phyloP scores from a whole-genome alignment of 2,797 vertebrate species.

The Triplophysa bombifrons region DNA sequence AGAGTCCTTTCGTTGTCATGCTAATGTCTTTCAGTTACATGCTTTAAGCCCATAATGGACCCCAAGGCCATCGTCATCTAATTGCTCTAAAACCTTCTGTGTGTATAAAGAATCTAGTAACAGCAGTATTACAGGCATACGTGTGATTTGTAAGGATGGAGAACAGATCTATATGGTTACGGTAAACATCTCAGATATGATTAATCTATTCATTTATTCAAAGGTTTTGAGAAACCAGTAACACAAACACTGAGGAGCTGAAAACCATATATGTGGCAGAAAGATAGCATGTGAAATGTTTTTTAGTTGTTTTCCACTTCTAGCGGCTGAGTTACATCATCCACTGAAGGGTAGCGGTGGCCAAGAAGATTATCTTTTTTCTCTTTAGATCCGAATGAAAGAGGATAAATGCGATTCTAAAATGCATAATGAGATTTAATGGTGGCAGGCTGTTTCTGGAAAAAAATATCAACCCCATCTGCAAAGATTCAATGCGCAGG shows the following conservation, averaged over 20 bases:
- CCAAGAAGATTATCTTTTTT: not conserved
- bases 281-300: not conserved
- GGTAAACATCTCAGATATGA: not conserved
- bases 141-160: not conserved
- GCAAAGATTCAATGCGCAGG: not conserved
- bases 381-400: not conserved
- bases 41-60: not conserved
- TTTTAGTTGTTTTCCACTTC: not conserved
- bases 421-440: not conserved
- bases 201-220: slow-evolving; percentile 13
- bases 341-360: not conserved
- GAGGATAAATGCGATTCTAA: not conserved
- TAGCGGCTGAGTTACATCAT: not conserved
- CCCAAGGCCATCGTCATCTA: not conserved
- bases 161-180: slow-evolving; percentile 7
- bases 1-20: not conserved
- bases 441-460: not conserved
- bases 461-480: not conserved
- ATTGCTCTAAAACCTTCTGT: not conserved
- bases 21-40: not conserved
- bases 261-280: not conserved
- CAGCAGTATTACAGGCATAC: not conserved
- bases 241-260: slow-evolving; percentile 9
- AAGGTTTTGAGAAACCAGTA: not conserved
- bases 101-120: slow-evolving; percentile 1